Base-by-base conservation (phyloP, 2,113 vertebrate genomes). In the Catharus minimus region DNA sequence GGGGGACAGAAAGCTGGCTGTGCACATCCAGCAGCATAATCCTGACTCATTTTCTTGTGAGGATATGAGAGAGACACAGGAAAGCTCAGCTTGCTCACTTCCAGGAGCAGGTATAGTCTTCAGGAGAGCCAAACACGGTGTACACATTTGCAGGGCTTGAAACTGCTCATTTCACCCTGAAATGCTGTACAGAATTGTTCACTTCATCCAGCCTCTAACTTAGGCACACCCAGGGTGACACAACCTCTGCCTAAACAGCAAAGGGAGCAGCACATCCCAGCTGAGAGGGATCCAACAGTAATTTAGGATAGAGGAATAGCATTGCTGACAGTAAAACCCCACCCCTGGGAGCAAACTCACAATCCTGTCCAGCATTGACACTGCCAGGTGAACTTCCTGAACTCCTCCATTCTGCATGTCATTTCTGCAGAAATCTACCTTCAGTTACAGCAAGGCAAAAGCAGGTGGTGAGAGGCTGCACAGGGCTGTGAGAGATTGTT, bases 381-480 rank as follows among this genome's bases (percentile, higher is more conserved):
- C 68, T 58, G 56, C 76, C 73, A 50, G 20, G 33, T 22, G 69
- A 58, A 47, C 61, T 83, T 78, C 62, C 88, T 39, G 26, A 78
- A 49, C 75, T 20, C 66, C 19, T 90, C 77, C 80, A 86, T 79
- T 95, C 84, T 95, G 65, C 80, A 86, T 87, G 57, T 55, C 39
- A n/a, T 86, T 36, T 36, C 33, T 88, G 66, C 39, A 79, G 83
- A 53, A 84, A 78, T 39, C 28, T 18, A 21, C 46, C 57, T 86
- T 44, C 49, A 86, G 60, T 60, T 57, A 14, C 1, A 64, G 49
- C 65, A 11, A 62, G 86, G 43, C 32, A 60, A 79, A 78, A 60
- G 67, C 76, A 15, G 52, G 47, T n/a, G 60, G 44, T 24, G 73
- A 83, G 88, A 72, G 61, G 66, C 81, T 86, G 64, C 64, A 32